Conservation (phyloP, 2,888 invertebrate species). For the Amblyjoppa proteus region DNA sequence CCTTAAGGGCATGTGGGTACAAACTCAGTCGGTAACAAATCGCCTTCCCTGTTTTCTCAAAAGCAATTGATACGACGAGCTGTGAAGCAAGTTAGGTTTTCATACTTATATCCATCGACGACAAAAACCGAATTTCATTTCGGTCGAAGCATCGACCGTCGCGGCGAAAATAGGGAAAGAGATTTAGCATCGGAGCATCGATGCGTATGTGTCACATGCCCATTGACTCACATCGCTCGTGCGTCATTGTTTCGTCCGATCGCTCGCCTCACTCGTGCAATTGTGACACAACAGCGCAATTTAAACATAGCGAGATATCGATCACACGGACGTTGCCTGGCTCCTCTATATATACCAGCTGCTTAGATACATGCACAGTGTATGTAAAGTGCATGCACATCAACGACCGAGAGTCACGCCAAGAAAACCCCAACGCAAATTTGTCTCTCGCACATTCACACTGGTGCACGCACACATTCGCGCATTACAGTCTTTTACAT, state of each 20-base stretch:
- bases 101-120: no score
- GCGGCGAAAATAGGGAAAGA: no score
- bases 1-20: no score
- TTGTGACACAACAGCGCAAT: slow-evolving; percentile 34
- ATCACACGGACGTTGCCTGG: slow-evolving; percentile 54
- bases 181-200: no score
- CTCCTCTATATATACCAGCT: slow-evolving; percentile 8
- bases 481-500: slow-evolving; percentile 48
- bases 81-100: no score
- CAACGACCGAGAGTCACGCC: slow-evolving; percentile 42
- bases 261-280: slow-evolving; percentile 47
- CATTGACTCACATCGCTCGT: slow-evolving; percentile 18
- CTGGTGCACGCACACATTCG: slow-evolving; percentile 17
- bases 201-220: no score
- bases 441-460: slow-evolving; percentile 12
- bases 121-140: no score
- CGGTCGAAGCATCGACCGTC: no score
- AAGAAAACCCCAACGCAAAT: slow-evolving; percentile 20
- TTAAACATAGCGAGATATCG: slow-evolving; percentile 50
- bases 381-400: background rate
- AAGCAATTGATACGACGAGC: no score
- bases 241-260: background rate
- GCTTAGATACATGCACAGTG: background rate
- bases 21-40: no score
- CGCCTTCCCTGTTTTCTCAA: no score